Base-by-base conservation (phyloP, 1,140 invertebrate genomes). In the Ceratitis capitata region DNA sequence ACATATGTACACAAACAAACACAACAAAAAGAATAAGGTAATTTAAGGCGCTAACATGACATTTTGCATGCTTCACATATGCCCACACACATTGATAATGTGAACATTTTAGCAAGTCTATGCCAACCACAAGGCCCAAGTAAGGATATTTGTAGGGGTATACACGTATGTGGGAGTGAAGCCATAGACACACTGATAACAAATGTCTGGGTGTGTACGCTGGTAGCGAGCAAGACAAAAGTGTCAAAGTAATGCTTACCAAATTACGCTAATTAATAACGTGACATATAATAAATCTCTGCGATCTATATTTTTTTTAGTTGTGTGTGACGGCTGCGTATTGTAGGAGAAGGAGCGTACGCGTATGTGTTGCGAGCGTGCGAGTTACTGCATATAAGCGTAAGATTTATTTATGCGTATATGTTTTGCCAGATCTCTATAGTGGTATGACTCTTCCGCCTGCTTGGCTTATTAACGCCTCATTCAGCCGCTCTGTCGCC, bases 41-140 rank as follows among this genome's bases (percentile, higher is more conserved):
- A 69, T 69, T 19, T 69, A 39, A 39, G 6, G 35, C 64, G 64
- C 35, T 39, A 69, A 69, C 64, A 39, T 69, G 64, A 69, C 32
- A 69, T 69, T n/a, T 69, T 69, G 64, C 64, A 69, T 69, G 64
- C 64, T 19, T 69, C 64, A 69, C 64, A 69, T 69, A 69, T 69
- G 64, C 64, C 19, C 64, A 69, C 39, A 39, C 64, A 69, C 39
- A 69, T 39, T 69, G 64, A 39, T 29, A 29, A 61, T 2, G 10
- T 23, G 58, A 29, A 23, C 23, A 61, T 61, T 61, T 32, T 47
- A 12, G n/a, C n/a, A 56, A 5, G 6, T n/a, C 51, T 23, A 6
- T 23, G n/a, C 51, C 10, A 19, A n/a, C 19, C 51, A 56, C 9
- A 23, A n/a, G 51, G 1, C 51, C 19, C n/a, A 23, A 7, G n/a